Evolutionary conservation across 2,888 invertebrate genomes (phyloP), one percentile per base, ranked within the genome.

Genomic region (Melinopterus prodromus): DNA sequence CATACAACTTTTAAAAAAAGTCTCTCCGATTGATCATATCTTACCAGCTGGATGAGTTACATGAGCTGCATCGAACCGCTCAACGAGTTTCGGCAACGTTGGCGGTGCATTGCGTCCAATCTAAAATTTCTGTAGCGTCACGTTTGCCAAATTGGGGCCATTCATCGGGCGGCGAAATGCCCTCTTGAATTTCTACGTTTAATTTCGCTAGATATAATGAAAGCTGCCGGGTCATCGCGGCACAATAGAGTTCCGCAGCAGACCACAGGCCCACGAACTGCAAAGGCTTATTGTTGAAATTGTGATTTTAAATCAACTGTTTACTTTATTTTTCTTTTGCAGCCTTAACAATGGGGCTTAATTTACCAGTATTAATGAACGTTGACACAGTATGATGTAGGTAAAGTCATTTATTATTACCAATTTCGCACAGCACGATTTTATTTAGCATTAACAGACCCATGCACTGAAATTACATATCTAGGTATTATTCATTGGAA

Each of bases 111-210:
- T 35, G 74, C 35, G 37, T 36, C 37, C 74, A 37, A 74, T 74
- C 36, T 74, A 74, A 74, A 74, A 74, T 35, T 74, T 74, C 35
- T 35, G 74, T 74, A 74, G 36, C 37, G 74, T 74, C 74, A 74
- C 74, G 74, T 35, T 74, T 37, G 74, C 74, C 74, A 74, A 74
- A 74, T 74, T 74, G 74, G 74, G 35, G 26, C 74, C 74, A 74
- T 74, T 74, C 74, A 36, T 74, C 36, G 36, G 36, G 35, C 36
- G 36, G 35, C 36, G 74, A 26, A 35, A 74, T 9, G 53, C 53
- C 53, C 53, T 53, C 53, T 53, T 53, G 53, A 53, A 53, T 53
- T 74, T 74, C 74, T 35, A 35, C 74, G 74, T 74, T 74, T 74
- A 74, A 74, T 74, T 74, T 74, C 74, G 74, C 36, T 37, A 36